These are phyloP conservation scores for Saguinus midas DNA, from an alignment of 2,113 vertebrate genomes.

Conservation along the genomic window DNA sequence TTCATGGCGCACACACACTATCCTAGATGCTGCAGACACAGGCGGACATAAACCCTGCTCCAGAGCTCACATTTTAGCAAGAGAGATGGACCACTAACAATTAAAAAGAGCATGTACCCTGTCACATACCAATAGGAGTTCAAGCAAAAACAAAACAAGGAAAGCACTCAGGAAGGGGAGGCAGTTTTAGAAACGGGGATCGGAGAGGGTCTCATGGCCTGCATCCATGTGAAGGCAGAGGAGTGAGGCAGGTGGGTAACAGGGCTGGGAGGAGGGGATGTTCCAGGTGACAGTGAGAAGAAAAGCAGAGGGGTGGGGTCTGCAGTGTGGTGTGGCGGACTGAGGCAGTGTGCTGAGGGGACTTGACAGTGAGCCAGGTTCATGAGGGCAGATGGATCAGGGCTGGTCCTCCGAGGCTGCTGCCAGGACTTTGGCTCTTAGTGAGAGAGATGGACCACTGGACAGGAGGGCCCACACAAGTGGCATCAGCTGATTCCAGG, in stretches of 20 bases:
- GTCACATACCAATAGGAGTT: not conserved
- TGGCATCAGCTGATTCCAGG: not conserved
- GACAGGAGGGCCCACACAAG: not conserved
- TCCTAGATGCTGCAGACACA: not conserved
- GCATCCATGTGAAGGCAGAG: not conserved
- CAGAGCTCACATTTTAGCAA: not conserved
- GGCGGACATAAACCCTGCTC: not conserved
- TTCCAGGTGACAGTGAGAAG: not conserved
- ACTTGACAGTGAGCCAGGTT: not conserved
- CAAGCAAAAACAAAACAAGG: constrained; percentile 11
- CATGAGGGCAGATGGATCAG: not conserved
- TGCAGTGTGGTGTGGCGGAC: not conserved
- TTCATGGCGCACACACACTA: not conserved
- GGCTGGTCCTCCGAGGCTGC: not conserved
- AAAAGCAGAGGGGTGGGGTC: not conserved
- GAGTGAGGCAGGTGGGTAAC: not conserved
- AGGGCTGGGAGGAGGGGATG: not conserved
- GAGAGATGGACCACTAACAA: not conserved
- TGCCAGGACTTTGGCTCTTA: not conserved
- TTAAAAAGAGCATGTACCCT: not conserved
- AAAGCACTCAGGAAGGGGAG: not conserved
- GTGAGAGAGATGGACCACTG: not conserved
- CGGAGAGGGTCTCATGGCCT: not conserved
- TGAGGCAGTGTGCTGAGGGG: not conserved
- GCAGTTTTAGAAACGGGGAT: not conserved